Evolutionary conservation across 1,140 invertebrate genomes (phyloP).

Genomic region (Drosophila burlai): DNA sequence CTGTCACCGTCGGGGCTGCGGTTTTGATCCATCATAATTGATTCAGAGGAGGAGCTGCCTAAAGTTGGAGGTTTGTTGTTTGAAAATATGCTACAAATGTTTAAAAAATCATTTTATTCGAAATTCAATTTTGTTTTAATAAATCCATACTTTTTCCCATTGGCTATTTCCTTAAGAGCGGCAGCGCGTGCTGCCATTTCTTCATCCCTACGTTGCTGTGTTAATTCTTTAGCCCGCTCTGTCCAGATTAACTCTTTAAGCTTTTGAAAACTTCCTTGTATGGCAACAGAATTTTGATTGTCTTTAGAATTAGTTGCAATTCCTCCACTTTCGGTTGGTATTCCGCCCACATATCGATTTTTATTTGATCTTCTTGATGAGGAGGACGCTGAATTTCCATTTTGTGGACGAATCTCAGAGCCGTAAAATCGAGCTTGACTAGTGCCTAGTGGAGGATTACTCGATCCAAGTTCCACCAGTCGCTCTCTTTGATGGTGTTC

Average conservation of each 20-base stretch:
- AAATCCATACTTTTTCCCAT: conserved; percentile 81
- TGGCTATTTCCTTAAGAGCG: conserved; percentile 86
- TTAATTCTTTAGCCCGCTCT: conserved; percentile 89
- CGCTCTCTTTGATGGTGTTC: conserved; percentile 54
- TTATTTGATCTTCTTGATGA: conserved; percentile 59
- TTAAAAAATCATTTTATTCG: conserved; percentile 1
- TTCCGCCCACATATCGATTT: conserved; percentile 71
- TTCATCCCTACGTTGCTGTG: conserved; percentile 88
- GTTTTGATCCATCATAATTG: conserved; percentile 74
- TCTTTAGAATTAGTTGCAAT: conserved; percentile 27
- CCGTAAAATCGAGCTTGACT: conserved; percentile 58
- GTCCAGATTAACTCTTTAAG: conserved; percentile 88
- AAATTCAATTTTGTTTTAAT: background rate
- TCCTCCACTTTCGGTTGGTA: conserved; percentile 46
- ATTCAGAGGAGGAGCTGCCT: conserved; percentile 43
- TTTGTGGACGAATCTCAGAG: conserved; percentile 51
- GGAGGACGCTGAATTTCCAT: conserved; percentile 2
- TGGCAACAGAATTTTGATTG: conserved; percentile 78
- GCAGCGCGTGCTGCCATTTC: conserved; percentile 87
- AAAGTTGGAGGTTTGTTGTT: conserved; percentile 31
- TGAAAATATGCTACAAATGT: conserved; percentile 47
- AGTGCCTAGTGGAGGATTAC: conserved; percentile 1
- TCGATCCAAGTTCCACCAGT: conserved; percentile 32
- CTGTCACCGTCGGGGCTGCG: conserved; percentile 61
- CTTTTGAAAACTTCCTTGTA: conserved; percentile 89